Evolutionary conservation across 2,113 vertebrate genomes (phyloP), one percentile per base, ranked within the genome.

Genomic region (Gymnobelideus leadbeateri): DNA sequence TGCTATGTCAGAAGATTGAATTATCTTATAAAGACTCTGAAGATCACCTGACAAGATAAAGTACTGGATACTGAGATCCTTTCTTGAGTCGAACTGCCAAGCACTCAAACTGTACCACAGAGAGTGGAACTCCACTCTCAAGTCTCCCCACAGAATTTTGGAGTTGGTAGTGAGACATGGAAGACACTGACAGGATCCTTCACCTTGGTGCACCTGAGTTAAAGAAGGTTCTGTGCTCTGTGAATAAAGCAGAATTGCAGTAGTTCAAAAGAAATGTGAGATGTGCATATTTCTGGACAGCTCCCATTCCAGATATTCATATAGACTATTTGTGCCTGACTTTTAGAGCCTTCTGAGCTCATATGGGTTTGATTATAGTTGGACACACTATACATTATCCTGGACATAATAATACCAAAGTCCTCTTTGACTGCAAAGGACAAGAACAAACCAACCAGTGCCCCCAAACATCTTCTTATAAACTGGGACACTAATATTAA

Each of bases 401-500:
- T n/a, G n/a, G n/a, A n/a, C n/a, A n/a, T n/a, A n/a, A n/a, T n/a
- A n/a, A n/a, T n/a, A n/a, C n/a, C n/a, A n/a, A n/a, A n/a, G n/a
- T n/a, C 25, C 54, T 55, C 54, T 26, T 55, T 26, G 24, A 55
- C 26, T 31, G 37, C 31, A 16, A 16, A 37, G 61, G 61, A 68
- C 11, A 37, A 54, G 4, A 24, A 5, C 61, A 68, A 68, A 68
- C 10, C 11, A 31, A 3, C 61, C 57, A 77, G 1, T n/a, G 14
- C 16, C 12, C 37, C 14, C 7, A 21, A 43, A 84, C 2, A 43
- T 84, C 37, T 43, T n/a, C n/a, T 84, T 8, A 43, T 43, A 43
- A 84, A 6, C 16, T 84, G 68, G 68, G n/a, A 84, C 91, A 77
- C 94, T 25, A 25, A 26, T 91, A 91, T 91, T 91, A 89, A 91